These are phyloP conservation scores for Macroglossus sobrinus DNA, from an alignment of 2,113 vertebrate species.

Conservation along the genomic window DNA sequence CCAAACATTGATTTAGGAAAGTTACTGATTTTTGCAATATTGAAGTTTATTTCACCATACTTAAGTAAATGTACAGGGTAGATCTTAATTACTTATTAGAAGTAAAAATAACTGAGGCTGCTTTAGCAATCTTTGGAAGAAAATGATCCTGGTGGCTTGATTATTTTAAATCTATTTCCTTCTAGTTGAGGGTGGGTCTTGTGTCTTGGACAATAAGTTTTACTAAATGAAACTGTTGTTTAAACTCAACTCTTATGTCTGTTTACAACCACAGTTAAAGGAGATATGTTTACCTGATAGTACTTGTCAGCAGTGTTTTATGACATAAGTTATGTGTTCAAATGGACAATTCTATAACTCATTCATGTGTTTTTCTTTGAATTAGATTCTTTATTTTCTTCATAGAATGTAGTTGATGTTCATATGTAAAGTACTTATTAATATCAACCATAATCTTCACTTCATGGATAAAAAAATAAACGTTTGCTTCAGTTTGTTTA, in stretches of 20 bases:
- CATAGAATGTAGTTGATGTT: not conserved
- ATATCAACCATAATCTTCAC: not conserved
- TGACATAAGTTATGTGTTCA: not conserved
- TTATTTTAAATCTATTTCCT: not conserved
- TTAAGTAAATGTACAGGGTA: not conserved
- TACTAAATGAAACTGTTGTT: not conserved
- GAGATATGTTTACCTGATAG: not conserved
- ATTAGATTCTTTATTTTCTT: not conserved
- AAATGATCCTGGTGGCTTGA: not conserved
- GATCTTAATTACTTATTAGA: not conserved
- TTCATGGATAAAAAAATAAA: not conserved
- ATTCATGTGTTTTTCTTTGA: not conserved
- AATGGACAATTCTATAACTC: not conserved
- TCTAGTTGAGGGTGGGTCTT: not conserved
- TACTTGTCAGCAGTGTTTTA: not conserved
- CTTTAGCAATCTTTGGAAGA: not conserved
- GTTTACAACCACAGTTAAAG: not conserved
- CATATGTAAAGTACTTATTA: not conserved
- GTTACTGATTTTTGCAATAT: not conserved
- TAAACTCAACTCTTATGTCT: not conserved
- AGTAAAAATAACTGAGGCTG: not conserved
- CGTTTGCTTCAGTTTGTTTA: not conserved
- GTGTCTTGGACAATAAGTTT: not conserved
- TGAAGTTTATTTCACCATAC: not conserved
- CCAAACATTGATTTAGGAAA: not conserved